These are phyloP conservation scores for Stictonetta naevosa DNA, from an alignment of 2,113 vertebrate species.

Conservation along the genomic window DNA sequence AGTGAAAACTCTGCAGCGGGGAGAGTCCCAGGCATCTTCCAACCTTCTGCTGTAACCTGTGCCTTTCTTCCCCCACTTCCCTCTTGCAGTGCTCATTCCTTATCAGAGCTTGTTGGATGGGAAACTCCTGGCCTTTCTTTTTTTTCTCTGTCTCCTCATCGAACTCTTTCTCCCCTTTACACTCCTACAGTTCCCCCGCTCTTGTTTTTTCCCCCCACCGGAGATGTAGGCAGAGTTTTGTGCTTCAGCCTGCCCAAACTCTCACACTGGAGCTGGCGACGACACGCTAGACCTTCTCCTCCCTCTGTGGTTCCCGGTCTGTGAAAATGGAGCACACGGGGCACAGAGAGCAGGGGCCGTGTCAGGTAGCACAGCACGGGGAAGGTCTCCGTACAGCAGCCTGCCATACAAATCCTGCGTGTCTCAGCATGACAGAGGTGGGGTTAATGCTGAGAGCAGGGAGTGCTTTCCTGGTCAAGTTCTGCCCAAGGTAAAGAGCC, in stretches of 20 bases:
- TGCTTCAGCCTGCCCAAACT: neutral
- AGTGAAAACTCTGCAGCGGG: neutral
- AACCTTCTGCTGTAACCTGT: neutral
- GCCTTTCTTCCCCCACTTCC: neutral
- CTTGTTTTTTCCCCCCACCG: neutral
- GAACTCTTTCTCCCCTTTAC: neutral
- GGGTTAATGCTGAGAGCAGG: neutral
- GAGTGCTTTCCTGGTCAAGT: constrained; percentile 70
- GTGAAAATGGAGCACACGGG: neutral
- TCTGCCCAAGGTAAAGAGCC: constrained; percentile 35
- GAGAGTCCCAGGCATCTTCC: neutral
- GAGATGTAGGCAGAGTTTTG: neutral
- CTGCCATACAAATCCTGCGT: neutral
- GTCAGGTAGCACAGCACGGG: neutral
- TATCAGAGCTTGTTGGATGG: neutral
- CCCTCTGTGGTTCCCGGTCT: neutral
- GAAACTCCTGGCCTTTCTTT: neutral
- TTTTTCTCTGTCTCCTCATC: neutral
- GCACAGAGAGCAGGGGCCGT: too few species aligned
- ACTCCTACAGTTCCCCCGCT: neutral
- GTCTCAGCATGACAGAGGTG: neutral
- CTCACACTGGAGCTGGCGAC: neutral
- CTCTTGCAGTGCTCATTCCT: neutral
- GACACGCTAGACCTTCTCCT: neutral
- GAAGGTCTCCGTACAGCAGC: neutral